These are phyloP conservation scores for Rhinella marina DNA, from an alignment of 2,797 vertebrate species.

Conservation along the genomic window DNA sequence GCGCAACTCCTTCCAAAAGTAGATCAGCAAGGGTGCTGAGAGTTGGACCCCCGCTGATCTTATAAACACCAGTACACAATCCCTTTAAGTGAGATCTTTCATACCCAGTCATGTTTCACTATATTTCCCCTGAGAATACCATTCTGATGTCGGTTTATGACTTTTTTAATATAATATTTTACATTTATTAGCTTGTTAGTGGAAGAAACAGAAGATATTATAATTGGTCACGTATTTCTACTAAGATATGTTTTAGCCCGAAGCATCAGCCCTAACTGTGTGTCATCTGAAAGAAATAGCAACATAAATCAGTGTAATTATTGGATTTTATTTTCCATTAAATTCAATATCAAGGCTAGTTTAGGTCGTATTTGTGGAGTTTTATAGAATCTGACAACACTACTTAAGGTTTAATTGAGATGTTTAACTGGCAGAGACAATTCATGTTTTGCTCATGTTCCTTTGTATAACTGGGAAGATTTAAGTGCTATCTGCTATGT, in stretches of 20 bases:
- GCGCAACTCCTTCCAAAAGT: no score
- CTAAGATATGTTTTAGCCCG: constrained; percentile 62
- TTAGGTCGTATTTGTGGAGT: constrained; percentile 65
- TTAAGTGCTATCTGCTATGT: constrained; percentile 71
- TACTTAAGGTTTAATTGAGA: constrained; percentile 72
- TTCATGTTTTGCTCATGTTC: constrained; percentile 72
- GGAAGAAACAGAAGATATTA: constrained; percentile 18
- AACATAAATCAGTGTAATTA: constrained; percentile 69
- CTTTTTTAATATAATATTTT: constrained; percentile 6
- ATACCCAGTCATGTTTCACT: neutral
- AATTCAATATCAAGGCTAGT: constrained; percentile 65
- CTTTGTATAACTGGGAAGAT: constrained; percentile 69
- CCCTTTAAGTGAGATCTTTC: no score
- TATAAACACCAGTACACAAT: no score
- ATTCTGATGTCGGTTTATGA: neutral
- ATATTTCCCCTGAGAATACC: neutral
- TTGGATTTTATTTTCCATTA: constrained; percentile 68
- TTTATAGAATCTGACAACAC: constrained; percentile 74
- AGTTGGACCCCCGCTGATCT: no score
- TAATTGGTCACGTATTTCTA: constrained; percentile 22
- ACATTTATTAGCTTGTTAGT: neutral
- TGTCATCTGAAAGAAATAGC: constrained; percentile 68
- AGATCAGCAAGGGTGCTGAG: no score
- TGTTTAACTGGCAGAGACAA: constrained; percentile 73
- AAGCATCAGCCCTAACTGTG: constrained; percentile 64